phyloP scores from a whole-genome alignment of 2,888 invertebrate genomes.

The Cryptocephalus primarius region DNA sequence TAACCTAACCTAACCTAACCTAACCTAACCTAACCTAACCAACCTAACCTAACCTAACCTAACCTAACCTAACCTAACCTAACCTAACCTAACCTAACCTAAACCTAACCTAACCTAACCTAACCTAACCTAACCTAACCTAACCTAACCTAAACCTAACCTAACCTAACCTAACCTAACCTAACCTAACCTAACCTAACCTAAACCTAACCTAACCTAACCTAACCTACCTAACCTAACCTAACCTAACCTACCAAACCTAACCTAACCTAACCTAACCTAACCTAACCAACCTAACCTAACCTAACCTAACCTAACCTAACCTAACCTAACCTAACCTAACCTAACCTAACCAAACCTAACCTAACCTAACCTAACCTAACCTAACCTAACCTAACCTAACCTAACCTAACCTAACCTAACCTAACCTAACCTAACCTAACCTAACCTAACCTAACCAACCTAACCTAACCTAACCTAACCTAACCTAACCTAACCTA shows the following conservation, averaged over 20 bases:
- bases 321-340: conserved; percentile 2
- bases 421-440: conserved; percentile 1
- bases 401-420: conserved; percentile 2
- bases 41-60: conserved; percentile 9
- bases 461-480: conserved; percentile 18
- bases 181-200: conserved; percentile 14
- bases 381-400: conserved; percentile 2
- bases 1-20: conserved; percentile 15
- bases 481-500: conserved; percentile 15
- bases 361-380: background rate
- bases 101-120: conserved; percentile 14
- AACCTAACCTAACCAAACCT: background rate
- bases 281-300: conserved; percentile 1
- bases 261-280: background rate
- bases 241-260: conserved; percentile 8
- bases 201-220: conserved; percentile 11
- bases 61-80: conserved; percentile 13
- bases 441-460: background rate
- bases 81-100: conserved; percentile 14
- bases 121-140: conserved; percentile 14
- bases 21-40: conserved; percentile 14
- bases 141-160: conserved; percentile 14
- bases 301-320: conserved; percentile 2
- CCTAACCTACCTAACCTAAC: conserved; percentile 7
- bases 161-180: conserved; percentile 14